Percentiles rank a stretch among this genome's conserved stretches.
These are phyloP conservation scores for Hedychridium roseum DNA, from an alignment of 2,888 invertebrate genomes.

Conservation along the genomic window DNA sequence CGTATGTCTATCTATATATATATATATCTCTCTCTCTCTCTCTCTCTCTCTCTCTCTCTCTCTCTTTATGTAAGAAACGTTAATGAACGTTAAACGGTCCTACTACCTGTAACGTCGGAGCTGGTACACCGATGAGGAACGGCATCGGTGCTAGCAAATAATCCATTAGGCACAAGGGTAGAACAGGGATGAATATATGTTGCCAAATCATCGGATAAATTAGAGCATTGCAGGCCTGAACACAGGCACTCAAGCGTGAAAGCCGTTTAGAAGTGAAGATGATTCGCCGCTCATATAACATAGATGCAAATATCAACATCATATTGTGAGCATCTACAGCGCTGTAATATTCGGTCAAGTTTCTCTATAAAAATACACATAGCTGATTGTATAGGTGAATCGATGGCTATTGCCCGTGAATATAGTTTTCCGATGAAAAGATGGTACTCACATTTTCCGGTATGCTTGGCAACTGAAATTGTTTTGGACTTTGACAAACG, in stretches of 20 bases:
- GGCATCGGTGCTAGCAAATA: slow-evolving; percentile 97
- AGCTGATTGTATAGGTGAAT: neutral
- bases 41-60: too few relatives aligned
- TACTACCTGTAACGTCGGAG: slow-evolving; percentile 78
- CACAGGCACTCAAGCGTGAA: slow-evolving; percentile 89
- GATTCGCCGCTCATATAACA: slow-evolving; percentile 93
- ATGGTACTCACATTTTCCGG: slow-evolving; percentile 87
- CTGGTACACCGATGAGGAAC: slow-evolving; percentile 94
- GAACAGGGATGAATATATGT: slow-evolving; percentile 95
- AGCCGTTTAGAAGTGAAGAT: slow-evolving; percentile 91
- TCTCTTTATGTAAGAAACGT: neutral
- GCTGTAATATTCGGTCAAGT: slow-evolving; percentile 96
- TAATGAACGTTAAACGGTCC: neutral
- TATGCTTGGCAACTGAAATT: slow-evolving; percentile 89
- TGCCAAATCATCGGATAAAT: slow-evolving; percentile 99
- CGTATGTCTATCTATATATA: neutral
- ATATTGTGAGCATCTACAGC: slow-evolving; percentile 95
- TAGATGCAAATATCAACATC: slow-evolving; percentile 94
- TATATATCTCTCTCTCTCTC: neutral
- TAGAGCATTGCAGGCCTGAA: slow-evolving; percentile 92
- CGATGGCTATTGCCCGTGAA: neutral
- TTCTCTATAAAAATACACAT: slow-evolving; percentile 74
- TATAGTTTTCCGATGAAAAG: neutral
- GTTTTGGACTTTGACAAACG: slow-evolving; percentile 79
- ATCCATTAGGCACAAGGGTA: slow-evolving; percentile 89